Evolutionary conservation across 2,797 vertebrate genomes (phyloP), one percentile per base, ranked within the genome.

Genomic region (Tokudaia tokunoshimensis): DNA sequence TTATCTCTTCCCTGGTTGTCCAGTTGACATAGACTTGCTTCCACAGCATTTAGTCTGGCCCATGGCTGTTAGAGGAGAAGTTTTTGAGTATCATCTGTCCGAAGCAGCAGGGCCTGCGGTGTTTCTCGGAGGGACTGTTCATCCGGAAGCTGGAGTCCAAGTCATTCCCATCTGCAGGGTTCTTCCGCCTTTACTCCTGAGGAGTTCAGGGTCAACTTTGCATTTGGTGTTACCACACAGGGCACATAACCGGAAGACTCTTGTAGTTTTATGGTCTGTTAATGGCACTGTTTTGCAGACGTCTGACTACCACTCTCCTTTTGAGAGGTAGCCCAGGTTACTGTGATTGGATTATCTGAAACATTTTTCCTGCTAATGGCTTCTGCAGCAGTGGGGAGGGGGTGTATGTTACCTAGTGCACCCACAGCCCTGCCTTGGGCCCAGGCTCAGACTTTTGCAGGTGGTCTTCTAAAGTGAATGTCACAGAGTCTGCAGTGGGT

Each of bases 351-450:
- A 2, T 96, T 92, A 88, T 79, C 65, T 75, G 85, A 86, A 94
- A 9, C n/a, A 3, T 76, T 92, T 76, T 91, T 92, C 75, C 78
- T 91, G 85, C 61, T 82, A 82, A 65, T 85, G 8, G 34, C 61
- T 84, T 96, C 47, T 29, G 31, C 44, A 8, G 82, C 12, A 44
- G 20, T 55, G 0, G 52, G 76, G 41, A 24, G 3, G 24, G 41
- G 17, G 5, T 15, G 31, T 15, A 8, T 55, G 83, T 81, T 52
- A 83, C 63, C 55, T 4, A 29, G 89, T n/a, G 52, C 52, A 17
- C 59, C 74, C 78, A 63, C 47, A 52, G 65, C 24, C 47, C 44
- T 4, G 9, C n/a, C 4, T 2, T 4, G n/a, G 83, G 52, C 90
- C 47, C 50, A 15, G 44, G 26, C 59, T 59, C 61, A 85, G 44